Percentiles rank a stretch among this genome's conserved stretches.
phyloP scores from a whole-genome alignment of 35 echinoderm and acorn worm genomes.

The Diadema setosum region DNA sequence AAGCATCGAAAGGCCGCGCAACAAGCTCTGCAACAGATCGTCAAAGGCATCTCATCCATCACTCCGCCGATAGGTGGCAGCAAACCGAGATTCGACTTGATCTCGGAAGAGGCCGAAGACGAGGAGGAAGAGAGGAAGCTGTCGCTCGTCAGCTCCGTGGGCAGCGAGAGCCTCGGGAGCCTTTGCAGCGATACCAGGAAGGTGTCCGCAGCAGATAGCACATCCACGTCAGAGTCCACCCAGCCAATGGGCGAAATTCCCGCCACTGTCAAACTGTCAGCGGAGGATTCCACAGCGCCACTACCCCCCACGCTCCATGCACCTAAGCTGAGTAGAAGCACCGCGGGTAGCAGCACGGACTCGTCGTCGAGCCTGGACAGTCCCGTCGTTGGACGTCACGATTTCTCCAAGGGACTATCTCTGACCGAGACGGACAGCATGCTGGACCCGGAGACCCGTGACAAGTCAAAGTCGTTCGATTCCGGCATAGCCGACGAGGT shows the following conservation, averaged over 20 bases:
- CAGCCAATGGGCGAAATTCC: too few species aligned
- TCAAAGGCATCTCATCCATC: neutral
- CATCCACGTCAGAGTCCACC: too few species aligned
- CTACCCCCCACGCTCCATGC: neutral
- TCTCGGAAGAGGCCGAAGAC: neutral
- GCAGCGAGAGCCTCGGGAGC: neutral
- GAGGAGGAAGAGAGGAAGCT: neutral
- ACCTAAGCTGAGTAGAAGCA: neutral
- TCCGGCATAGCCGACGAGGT: neutral
- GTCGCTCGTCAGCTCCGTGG: neutral
- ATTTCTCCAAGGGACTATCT: neutral
- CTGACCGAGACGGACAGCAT: neutral
- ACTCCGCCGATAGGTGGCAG: neutral
- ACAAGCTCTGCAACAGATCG: slow-evolving; percentile 2
- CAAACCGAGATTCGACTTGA: neutral
- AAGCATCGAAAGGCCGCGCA: neutral
- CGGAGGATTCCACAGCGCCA: neutral
- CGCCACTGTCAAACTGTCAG: neutral
- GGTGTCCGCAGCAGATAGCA: neutral
- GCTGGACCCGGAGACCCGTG: neutral
- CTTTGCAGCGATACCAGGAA: neutral
- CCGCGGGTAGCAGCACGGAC: neutral
- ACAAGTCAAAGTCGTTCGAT: neutral
- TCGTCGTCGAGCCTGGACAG: slow-evolving; percentile 4
- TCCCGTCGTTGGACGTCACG: neutral